A percentile compares a stretch with the other conserved stretches of the same genome.
These are phyloP conservation scores for Notiomystis cincta DNA, from an alignment of 2,113 vertebrate species.

Conservation along the genomic window DNA sequence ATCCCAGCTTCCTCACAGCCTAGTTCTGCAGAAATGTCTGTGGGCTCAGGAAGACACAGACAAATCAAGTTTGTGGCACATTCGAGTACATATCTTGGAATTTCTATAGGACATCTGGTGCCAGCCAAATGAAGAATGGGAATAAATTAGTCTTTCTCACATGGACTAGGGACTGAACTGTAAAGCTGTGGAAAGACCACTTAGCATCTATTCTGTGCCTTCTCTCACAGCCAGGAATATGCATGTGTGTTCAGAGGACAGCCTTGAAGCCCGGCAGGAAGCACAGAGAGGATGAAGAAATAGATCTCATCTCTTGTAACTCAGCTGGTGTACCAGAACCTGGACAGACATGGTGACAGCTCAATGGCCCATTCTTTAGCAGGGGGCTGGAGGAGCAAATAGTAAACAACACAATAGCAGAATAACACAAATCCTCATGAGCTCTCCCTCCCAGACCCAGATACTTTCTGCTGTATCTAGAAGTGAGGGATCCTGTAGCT, in stretches of 20 bases:
- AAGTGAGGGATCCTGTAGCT: neutral
- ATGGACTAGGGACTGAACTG: neutral
- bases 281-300: neutral
- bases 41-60: neutral
- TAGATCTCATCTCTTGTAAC: neutral
- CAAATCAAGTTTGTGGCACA: neutral
- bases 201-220: neutral
- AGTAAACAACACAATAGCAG: too few species aligned
- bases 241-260: neutral
- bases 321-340: neutral
- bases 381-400: neutral
- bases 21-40: neutral
- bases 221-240: neutral
- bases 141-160: neutral
- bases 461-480: neutral
- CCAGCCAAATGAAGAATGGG: neutral
- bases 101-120: neutral
- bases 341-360: neutral
- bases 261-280: neutral
- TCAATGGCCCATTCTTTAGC: neutral
- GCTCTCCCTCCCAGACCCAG: neutral
- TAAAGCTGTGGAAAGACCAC: neutral
- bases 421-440: neutral
- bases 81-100: neutral
- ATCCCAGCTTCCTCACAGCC: neutral